Conservation (phyloP, 64 coral and sea anemone species). For the Anthopleura sola region DNA sequence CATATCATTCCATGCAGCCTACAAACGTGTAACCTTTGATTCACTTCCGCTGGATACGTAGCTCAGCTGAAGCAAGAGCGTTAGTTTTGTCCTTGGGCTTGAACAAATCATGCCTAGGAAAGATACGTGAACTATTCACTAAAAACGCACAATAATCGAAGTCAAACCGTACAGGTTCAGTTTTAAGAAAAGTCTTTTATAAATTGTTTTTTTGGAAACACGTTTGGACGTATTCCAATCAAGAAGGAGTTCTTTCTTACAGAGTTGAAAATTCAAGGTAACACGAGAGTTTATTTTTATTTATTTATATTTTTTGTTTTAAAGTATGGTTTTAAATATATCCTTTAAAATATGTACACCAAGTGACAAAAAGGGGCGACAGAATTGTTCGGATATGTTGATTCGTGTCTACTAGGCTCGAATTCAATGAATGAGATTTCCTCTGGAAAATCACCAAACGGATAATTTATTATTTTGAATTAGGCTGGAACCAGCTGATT, state of each 20-base stretch:
- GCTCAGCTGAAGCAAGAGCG: neutral
- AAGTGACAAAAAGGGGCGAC: neutral
- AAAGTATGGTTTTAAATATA: neutral
- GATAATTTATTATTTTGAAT: neutral
- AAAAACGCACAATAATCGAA: neutral
- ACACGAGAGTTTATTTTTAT: neutral
- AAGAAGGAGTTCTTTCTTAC: neutral
- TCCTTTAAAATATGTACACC: neutral
- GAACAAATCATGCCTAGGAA: neutral
- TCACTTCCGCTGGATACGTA: conserved; percentile 3
- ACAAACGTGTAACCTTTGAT: neutral
- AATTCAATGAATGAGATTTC: neutral
- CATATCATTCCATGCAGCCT: neutral
- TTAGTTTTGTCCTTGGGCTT: neutral
- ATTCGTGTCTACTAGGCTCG: neutral
- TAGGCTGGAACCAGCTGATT: neutral
- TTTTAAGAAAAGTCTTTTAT: neutral
- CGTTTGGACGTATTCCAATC: neutral
- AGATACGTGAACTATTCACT: neutral
- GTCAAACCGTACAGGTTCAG: neutral
- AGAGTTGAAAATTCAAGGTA: conserved; percentile 12
- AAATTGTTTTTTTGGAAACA: neutral
- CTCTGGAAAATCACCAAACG: conserved; percentile 1
- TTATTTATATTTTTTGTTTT: neutral
- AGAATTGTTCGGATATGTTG: neutral